Base-by-base conservation (phyloP, 1,140 invertebrate genomes). In the Thaumetopoea pityocampa region DNA sequence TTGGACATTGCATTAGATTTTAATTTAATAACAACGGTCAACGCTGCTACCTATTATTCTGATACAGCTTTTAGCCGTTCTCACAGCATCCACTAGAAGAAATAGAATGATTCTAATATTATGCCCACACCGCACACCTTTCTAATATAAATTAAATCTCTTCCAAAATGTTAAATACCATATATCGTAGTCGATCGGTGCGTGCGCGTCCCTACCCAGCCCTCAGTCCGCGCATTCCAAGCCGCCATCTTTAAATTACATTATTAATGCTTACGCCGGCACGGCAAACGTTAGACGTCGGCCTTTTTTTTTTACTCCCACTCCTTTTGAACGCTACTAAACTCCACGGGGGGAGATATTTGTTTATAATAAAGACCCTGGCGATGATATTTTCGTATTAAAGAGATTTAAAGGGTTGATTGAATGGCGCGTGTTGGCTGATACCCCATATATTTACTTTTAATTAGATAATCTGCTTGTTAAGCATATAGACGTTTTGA, bases 161-260 rank as follows among this genome's bases (percentile, higher is more conserved):
- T 24, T 24, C 4, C 9, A 19, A 27, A 27, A 16, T 18, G 19
- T 19, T 30, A 23, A 36, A 43, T 40, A 37, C 42, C 32, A 57
- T n/a, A n/a, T n/a, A n/a, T n/a, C n/a, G n/a, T n/a, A n/a, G n/a
- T n/a, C n/a, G n/a, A n/a, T 48, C 54, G 55, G 51, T 42, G 53
- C 42, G 52, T 38, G 62, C 58, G 43, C 73, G 66, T 48, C 68
- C 54, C 70, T 67, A 68, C 19, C 26, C 56, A 53, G 56, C 61
- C 17, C 17, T n/a, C n/a, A n/a, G 47, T 40, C 52, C 52, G 61
- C 64, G 63, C 78, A 76, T 76, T 74, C 74, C 72, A 51, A 37
- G 65, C 45, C 51, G 76, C 76, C 74, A 77, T 82, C 69, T 82
- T 82, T 66, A 69, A 72, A 69, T 63, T 74, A 69, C 72, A 81